Percentiles rank a stretch among this genome's conserved stretches.
Conservation (phyloP, 1,140 invertebrate species). For the Bombus huntii region DNA sequence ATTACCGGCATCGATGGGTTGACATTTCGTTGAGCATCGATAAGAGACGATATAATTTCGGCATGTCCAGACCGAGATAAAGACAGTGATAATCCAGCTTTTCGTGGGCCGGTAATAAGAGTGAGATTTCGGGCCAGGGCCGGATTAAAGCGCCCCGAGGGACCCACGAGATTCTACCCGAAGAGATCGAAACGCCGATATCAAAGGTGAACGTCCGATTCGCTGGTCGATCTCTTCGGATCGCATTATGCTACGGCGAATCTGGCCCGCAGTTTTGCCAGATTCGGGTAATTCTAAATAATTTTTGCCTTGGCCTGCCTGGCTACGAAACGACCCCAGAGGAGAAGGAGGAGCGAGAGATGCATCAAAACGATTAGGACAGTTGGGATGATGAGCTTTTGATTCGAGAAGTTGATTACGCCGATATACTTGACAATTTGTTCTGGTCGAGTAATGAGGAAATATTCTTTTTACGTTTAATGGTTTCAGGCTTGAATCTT, state of each 20-base stretch:
- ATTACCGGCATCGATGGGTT: conserved; percentile 47
- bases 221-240: conserved; percentile 46
- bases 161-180: conserved; percentile 16
- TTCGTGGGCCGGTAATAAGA: conserved; percentile 55
- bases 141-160: conserved; percentile 58
- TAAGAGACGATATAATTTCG: conserved; percentile 61
- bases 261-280: conserved; percentile 33
- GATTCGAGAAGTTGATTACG: background rate
- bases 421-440: background rate
- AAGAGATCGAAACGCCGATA: conserved; percentile 67
- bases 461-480: background rate
- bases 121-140: conserved; percentile 36
- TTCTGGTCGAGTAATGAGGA: background rate
- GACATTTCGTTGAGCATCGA: conserved; percentile 51
- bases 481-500: background rate
- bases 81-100: conserved; percentile 63
- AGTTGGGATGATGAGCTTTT: background rate
- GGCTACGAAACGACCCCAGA: background rate
- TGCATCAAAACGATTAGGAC: background rate
- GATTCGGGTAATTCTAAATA: conserved; percentile 59
- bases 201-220: conserved; percentile 49
- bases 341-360: background rate
- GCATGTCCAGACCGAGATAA: conserved; percentile 28
- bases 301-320: conserved; percentile 4
- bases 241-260: conserved; percentile 43